phyloP scores from a whole-genome alignment of 2,113 vertebrate genomes.

The Ochotona curzoniae region DNA sequence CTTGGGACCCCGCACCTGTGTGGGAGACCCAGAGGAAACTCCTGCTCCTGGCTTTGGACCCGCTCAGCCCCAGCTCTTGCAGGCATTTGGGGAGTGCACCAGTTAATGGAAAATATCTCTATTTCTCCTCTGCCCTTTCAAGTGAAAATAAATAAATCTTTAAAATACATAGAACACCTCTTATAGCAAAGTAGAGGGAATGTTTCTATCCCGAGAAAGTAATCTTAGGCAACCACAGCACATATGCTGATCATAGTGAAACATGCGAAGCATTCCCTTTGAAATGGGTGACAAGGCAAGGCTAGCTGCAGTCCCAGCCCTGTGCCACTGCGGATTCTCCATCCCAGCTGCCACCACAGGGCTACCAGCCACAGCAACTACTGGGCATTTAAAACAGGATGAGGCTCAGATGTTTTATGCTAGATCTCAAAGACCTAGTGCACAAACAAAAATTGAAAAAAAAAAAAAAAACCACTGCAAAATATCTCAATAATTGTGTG shows the following conservation, averaged over 20 bases:
- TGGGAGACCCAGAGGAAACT: too few relatives aligned
- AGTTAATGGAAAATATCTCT: too few relatives aligned
- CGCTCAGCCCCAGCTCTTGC: too few relatives aligned
- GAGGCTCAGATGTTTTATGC: neutral
- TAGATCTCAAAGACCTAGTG: constrained; percentile 4
- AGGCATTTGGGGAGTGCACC: too few relatives aligned
- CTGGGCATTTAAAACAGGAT: neutral
- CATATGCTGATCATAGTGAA: neutral
- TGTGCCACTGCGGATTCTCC: too few relatives aligned
- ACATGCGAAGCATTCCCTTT: neutral
- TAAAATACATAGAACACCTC: too few relatives aligned
- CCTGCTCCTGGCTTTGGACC: too few relatives aligned
- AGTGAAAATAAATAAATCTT: too few relatives aligned
- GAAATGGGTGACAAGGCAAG: neutral
- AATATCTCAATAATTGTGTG: neutral
- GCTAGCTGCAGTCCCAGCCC: neutral
- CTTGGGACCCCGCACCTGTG: too few relatives aligned
- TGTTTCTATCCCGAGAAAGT: neutral
- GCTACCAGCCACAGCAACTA: neutral
- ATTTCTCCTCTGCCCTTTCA: too few relatives aligned
- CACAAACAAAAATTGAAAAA: too few relatives aligned
- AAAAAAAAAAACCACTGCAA: neutral
- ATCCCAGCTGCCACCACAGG: neutral
- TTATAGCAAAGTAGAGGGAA: neutral
- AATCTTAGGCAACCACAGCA: neutral